Base-by-base conservation (phyloP, 1,140 invertebrate genomes). In the Drosophila pruinosa region DNA sequence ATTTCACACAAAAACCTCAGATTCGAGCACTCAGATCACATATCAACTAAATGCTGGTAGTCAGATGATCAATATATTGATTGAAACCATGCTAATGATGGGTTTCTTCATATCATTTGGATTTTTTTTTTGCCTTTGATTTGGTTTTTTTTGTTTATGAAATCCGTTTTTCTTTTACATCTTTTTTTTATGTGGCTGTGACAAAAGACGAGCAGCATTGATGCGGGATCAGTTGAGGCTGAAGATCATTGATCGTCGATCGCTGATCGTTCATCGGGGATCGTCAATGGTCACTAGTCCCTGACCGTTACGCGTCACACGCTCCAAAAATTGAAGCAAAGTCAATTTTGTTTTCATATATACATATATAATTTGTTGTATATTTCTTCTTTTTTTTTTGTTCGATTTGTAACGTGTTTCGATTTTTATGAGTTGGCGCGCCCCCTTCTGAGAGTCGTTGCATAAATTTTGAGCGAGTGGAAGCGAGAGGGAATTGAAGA, bases 51-150 rank as follows among this genome's bases (percentile, higher is more conserved):
- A 86, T 86, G 81, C 81, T 86, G 81, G 81, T 86, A 88, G 65
- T 62, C 57, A 54, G 61, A 86, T 68, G 56, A 86, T 85, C 81
- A 81, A 85, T 88, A 65, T 68, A 71, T 58, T 86, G 81, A 86
- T 88, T 77, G 81, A 86, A 86, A 74, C 63, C 81, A 86, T 88
- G 81, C 81, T 86, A 86, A 86, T 86, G 81, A 85, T 73, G 36
- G 6, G n/a, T 64, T 62, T 41, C 19, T 36, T 26, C 7, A 15
- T 86, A 74, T 45, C 38, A 26, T 57, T 57, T 36, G 48, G 21
- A n/a, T n/a, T n/a, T n/a, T 59, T 59, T 59, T 86, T 78, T 85
- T 67, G 81, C 67, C 43, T 77, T 85, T 86, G 48, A 68, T 65
- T 86, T 74, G 43, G 1, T 24, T 39, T 22, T 63, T 63, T 39